A percentile compares a stretch with the other conserved stretches of the same genome.
Conservation (phyloP, 2,113 vertebrate genomes). For the Acrocephalus arundinaceus region DNA sequence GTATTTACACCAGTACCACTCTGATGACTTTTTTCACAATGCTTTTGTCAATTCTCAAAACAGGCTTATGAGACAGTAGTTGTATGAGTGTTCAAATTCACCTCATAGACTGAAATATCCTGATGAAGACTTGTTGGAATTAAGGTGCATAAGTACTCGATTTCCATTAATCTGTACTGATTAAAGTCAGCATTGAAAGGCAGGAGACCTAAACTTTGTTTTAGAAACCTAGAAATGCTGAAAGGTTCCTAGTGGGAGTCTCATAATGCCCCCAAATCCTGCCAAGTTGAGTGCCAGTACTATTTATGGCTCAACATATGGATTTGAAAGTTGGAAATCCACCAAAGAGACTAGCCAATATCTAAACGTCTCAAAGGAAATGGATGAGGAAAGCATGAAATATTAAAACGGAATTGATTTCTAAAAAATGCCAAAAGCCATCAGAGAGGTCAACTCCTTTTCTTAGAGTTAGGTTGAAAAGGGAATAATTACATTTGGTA, state of each 20-base stretch:
- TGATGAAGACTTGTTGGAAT: background rate
- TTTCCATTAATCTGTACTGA: background rate
- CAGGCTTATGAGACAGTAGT: background rate
- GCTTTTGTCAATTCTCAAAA: background rate
- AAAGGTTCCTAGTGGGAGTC: background rate
- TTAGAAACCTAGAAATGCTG: background rate
- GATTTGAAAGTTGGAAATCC: background rate
- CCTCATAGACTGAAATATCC: background rate
- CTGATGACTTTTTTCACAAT: fast-evolving
- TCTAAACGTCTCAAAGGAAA: background rate
- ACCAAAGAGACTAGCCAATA: background rate
- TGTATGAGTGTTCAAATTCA: background rate
- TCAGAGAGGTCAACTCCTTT: background rate
- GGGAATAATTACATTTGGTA: background rate
- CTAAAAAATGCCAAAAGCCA: background rate
- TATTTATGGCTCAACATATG: background rate
- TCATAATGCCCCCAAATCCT: background rate
- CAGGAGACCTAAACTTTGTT: background rate
- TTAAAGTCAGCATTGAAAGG: background rate
- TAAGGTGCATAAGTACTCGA: background rate
- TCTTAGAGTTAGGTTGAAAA: background rate
- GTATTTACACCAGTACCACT: background rate
- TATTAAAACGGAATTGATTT: background rate
- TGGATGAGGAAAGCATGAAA: background rate
- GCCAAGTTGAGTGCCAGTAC: background rate